These are phyloP conservation scores for Pipistrellus nathusii DNA, from an alignment of 2,797 vertebrate genomes.

Conservation along the genomic window DNA sequence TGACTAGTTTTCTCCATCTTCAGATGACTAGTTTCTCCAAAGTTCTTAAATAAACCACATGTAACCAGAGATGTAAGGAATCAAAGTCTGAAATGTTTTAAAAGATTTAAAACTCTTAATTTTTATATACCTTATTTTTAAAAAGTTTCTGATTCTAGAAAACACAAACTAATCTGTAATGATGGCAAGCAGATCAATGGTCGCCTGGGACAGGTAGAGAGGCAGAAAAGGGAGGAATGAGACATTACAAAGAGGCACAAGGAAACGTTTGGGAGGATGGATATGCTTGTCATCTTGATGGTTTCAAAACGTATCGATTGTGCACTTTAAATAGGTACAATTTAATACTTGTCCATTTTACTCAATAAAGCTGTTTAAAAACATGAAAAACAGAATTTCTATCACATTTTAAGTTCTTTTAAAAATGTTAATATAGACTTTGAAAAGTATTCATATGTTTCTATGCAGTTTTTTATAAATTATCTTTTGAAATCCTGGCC, in stretches of 20 bases:
- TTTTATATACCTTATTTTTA: conserved; percentile 17
- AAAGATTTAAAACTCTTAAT: conserved; percentile 33
- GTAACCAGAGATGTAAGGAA: conserved; percentile 18
- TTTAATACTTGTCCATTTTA: conserved; percentile 4
- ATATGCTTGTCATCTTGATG: background rate
- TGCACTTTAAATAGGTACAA: background rate
- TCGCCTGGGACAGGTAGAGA: background rate
- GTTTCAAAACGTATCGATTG: conserved; percentile 7
- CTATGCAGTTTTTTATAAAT: background rate
- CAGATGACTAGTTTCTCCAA: conserved; percentile 6
- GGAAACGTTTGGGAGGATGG: background rate
- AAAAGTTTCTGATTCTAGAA: conserved; percentile 42
- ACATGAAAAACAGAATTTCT: background rate
- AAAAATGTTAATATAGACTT: conserved; percentile 33
- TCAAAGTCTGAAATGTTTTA: conserved; percentile 33
- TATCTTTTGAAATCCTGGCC: conserved; percentile 52
- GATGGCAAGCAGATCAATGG: background rate
- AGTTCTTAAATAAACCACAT: background rate
- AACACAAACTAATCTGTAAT: conserved; percentile 24
- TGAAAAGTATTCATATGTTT: conserved; percentile 30
- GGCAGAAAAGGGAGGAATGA: background rate
- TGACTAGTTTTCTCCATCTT: conserved; percentile 16
- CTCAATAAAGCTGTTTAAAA: background rate
- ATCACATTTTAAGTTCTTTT: conserved; percentile 37
- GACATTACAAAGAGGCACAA: background rate